phyloP scores from a whole-genome alignment of 30 jellyfish, hydroid and myxozoan genomes.

The Turritopsis rubra region DNA sequence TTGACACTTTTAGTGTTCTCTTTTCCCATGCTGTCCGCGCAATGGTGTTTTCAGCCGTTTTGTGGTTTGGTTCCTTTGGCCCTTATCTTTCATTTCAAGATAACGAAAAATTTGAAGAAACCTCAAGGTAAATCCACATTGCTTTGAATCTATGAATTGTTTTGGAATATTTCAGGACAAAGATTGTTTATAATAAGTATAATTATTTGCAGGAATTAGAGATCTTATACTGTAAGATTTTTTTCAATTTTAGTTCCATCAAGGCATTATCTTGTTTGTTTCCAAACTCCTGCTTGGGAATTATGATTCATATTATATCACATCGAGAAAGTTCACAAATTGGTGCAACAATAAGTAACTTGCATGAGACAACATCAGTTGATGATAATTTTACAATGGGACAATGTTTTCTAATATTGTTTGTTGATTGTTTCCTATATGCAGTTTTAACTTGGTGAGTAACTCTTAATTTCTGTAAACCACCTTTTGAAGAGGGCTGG shows the following conservation, averaged over 20 bases:
- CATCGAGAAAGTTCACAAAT: slow-evolving; percentile 53
- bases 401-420: slow-evolving; percentile 39
- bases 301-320: slow-evolving; percentile 60
- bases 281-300: slow-evolving; percentile 92
- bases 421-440: slow-evolving; percentile 54
- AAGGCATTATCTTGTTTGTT: slow-evolving; percentile 90
- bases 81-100: slow-evolving; percentile 60
- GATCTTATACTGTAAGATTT: no score
- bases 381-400: slow-evolving; percentile 78
- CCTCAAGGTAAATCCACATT: not conserved
- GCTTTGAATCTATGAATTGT: not conserved
- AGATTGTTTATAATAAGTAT: no score
- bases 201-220: no score
- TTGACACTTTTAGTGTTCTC: slow-evolving; percentile 45
- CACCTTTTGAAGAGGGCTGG: not conserved
- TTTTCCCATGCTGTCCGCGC: slow-evolving; percentile 82
- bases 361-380: slow-evolving; percentile 44
- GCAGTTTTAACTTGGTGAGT: slow-evolving; percentile 83
- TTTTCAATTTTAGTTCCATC: slow-evolving; percentile 27
- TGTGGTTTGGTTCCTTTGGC: slow-evolving; percentile 80
- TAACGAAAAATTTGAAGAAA: slow-evolving; percentile 37
- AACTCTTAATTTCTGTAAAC: no score
- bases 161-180: no score
- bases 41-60: slow-evolving; percentile 85
- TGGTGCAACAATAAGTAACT: slow-evolving; percentile 58